Evolutionary conservation across 2,888 invertebrate species (phyloP).

Genomic region (Helicoverpa assulta): DNA sequence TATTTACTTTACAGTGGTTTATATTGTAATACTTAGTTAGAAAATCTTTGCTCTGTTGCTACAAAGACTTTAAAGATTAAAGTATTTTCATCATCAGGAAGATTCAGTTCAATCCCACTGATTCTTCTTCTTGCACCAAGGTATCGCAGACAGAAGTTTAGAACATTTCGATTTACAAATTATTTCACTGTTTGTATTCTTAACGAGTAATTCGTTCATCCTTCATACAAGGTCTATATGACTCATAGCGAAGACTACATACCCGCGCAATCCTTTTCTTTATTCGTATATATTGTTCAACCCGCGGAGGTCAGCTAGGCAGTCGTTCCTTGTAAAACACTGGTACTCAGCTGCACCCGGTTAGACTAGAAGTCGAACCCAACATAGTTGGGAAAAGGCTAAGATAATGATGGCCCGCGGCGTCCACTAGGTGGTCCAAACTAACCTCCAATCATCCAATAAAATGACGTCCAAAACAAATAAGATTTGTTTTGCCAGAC

Average conservation of each 20-base stretch:
- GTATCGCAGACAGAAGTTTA: too few relatives aligned
- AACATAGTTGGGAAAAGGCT: too few relatives aligned
- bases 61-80: not conserved
- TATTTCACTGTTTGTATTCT: not conserved
- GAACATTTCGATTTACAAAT: not conserved
- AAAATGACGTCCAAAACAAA: conserved; percentile 60
- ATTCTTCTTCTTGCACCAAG: not conserved
- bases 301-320: too few relatives aligned
- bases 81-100: not conserved
- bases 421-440: conserved; percentile 10
- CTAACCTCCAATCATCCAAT: conserved; percentile 53
- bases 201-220: not conserved
- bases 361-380: too few relatives aligned
- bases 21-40: conserved; percentile 18
- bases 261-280: conserved; percentile 4
- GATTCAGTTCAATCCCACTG: not conserved
- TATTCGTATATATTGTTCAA: conserved; percentile 2
- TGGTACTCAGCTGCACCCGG: too few relatives aligned
- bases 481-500: conserved; percentile 60
- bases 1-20: conserved; percentile 40
- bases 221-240: conserved; percentile 1
- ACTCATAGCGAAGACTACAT: not conserved
- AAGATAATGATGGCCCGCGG: too few relatives aligned
- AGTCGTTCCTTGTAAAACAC: too few relatives aligned
- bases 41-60: conserved; percentile 22